Evolutionary conservation across 2,797 vertebrate species (phyloP).

Genomic region (Eidolon dupreanum): DNA sequence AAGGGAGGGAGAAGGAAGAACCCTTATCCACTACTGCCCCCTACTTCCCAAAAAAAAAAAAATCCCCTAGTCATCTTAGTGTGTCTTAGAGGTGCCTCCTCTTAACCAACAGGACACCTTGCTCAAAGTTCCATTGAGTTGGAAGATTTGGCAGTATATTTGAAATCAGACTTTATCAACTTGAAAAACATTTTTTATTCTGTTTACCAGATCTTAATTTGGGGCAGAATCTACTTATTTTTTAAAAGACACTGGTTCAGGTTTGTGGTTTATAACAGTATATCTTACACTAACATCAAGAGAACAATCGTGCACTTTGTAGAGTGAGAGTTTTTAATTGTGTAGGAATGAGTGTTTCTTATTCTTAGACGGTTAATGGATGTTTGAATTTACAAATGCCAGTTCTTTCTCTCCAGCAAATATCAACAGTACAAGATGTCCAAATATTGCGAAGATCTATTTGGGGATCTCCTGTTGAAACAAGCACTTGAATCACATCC

Average conservation of each 20-base stretch:
- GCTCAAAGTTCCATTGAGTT: neutral
- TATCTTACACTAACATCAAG: conserved; percentile 20
- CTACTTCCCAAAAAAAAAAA: neutral
- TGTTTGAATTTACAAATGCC: conserved; percentile 68
- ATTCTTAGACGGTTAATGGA: conserved; percentile 61
- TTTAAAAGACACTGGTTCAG: conserved; percentile 43
- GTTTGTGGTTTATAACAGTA: conserved; percentile 61
- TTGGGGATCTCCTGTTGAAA: conserved; percentile 96
- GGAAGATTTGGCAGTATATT: neutral
- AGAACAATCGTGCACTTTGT: conserved; percentile 14
- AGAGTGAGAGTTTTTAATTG: conserved; percentile 35
- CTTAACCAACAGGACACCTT: neutral
- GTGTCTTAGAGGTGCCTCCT: conserved; percentile 11
- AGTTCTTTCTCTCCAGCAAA: conserved; percentile 91
- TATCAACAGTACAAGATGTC: conserved; percentile 99
- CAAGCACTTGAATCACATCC: conserved; percentile 93
- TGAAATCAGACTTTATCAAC: neutral
- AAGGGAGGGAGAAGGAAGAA: too few relatives aligned
- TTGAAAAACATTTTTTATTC: conserved; percentile 19
- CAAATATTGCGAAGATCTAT: conserved; percentile 98
- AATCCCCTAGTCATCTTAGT: neutral
- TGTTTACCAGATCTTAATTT: neutral
- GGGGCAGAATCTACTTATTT: neutral
- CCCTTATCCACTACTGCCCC: neutral
- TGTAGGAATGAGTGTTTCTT: conserved; percentile 51